Evolutionary conservation across 2,113 vertebrate genomes (phyloP).

Genomic region (Lophochroa leadbeateri): DNA sequence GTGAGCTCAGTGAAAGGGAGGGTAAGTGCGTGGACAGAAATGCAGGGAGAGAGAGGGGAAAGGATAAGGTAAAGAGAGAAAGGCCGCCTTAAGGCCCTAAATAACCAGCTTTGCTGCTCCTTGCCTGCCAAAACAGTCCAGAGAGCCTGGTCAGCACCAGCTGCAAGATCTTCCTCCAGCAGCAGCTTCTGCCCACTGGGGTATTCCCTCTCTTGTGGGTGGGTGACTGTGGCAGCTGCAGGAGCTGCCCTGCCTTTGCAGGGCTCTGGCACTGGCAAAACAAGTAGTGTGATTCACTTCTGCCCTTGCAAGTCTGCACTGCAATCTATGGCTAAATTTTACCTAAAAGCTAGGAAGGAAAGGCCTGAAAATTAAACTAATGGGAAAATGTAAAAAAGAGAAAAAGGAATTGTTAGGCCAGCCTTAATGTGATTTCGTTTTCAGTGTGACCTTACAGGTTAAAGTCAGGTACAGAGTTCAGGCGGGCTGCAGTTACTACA

Average conservation of each 20-base stretch:
- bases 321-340: background rate
- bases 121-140: background rate
- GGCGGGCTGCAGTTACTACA: background rate
- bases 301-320: background rate
- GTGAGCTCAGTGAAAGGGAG: background rate
- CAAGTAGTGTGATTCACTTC: background rate
- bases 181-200: background rate
- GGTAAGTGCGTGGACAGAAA: accelerated
- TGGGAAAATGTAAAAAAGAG: background rate
- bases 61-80: background rate
- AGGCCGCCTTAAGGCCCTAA: background rate
- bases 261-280: background rate
- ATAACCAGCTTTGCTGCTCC: background rate
- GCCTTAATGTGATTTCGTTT: background rate
- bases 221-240: background rate
- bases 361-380: background rate
- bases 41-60: background rate
- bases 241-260: background rate
- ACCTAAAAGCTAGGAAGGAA: background rate
- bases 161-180: background rate
- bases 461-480: background rate
- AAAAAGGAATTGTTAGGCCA: background rate
- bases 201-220: background rate
- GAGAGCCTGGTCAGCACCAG: background rate
- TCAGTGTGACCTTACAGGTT: background rate